Conservation (phyloP, 2,797 vertebrate genomes). For the Coccyzus lansbergi region DNA sequence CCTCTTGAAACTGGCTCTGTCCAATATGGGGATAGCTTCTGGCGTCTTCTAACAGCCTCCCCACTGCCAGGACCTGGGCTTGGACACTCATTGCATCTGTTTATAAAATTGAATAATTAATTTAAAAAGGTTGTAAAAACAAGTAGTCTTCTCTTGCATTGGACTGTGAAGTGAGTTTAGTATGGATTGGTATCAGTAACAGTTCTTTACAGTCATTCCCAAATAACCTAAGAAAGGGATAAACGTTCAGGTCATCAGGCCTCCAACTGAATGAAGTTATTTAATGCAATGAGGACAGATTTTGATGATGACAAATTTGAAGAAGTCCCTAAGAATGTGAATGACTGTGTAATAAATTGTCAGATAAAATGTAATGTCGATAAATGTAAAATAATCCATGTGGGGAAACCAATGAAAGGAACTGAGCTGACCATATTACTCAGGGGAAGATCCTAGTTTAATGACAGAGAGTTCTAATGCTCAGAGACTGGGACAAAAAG, state of each 20-base stretch:
- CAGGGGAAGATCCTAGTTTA: background rate
- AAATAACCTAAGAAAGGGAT: background rate
- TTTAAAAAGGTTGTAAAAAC: background rate
- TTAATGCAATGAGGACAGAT: background rate
- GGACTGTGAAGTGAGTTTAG: background rate
- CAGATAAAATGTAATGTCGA: background rate
- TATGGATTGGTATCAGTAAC: background rate
- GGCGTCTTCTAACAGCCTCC: background rate
- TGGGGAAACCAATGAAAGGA: background rate
- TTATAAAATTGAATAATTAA: background rate
- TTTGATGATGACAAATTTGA: background rate
- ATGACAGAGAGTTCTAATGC: background rate
- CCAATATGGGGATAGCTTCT: accelerated
- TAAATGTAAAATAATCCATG: background rate
- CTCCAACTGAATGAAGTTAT: background rate
- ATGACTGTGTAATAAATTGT: background rate
- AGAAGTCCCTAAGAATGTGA: background rate
- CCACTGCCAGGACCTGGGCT: background rate
- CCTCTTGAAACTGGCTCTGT: background rate
- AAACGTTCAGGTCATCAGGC: background rate
- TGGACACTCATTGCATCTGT: background rate
- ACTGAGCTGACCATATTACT: background rate
- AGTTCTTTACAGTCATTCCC: background rate
- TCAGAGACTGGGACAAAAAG: background rate
- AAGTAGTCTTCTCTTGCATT: background rate